These are phyloP conservation scores for Taurulus bubalis DNA, from an alignment of 2,113 vertebrate genomes.

Conservation along the genomic window DNA sequence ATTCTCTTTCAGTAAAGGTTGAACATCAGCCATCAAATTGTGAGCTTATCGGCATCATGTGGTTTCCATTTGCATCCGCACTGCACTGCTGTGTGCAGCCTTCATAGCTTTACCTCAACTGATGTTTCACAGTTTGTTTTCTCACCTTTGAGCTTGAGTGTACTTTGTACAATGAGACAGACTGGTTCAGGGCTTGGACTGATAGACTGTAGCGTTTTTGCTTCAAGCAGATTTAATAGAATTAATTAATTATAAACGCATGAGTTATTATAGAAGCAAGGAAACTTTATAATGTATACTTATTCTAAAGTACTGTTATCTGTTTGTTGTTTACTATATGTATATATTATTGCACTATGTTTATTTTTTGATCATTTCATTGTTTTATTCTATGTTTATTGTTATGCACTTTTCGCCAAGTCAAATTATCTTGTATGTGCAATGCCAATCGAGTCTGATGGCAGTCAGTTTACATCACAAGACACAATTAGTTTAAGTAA, in stretches of 20 bases:
- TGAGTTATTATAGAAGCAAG: no score
- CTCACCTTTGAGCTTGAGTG: not conserved
- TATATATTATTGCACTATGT: no score
- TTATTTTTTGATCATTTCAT: no score
- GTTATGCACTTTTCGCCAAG: no score
- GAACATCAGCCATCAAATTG: slow-evolving; percentile 39
- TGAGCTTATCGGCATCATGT: slow-evolving; percentile 66
- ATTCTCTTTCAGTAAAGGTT: not conserved
- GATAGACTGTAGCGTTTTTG: not conserved
- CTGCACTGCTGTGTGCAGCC: not conserved
- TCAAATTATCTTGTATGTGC: no score
- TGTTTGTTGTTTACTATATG: no score
- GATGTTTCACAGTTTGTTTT: not conserved
- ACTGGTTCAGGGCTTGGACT: not conserved
- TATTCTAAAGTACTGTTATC: no score
- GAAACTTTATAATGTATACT: no score
- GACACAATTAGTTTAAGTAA: not conserved
- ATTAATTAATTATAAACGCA: no score
- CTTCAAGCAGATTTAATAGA: no score
- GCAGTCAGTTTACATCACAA: not conserved
- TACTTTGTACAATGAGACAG: not conserved
- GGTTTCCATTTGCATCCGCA: slow-evolving; percentile 43
- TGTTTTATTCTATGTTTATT: no score
- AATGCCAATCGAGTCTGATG: no score
- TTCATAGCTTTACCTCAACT: not conserved